A percentile compares a stretch with the other conserved stretches of the same genome.
phyloP scores from a whole-genome alignment of 1,140 invertebrate species.

The Philaenus spumarius region DNA sequence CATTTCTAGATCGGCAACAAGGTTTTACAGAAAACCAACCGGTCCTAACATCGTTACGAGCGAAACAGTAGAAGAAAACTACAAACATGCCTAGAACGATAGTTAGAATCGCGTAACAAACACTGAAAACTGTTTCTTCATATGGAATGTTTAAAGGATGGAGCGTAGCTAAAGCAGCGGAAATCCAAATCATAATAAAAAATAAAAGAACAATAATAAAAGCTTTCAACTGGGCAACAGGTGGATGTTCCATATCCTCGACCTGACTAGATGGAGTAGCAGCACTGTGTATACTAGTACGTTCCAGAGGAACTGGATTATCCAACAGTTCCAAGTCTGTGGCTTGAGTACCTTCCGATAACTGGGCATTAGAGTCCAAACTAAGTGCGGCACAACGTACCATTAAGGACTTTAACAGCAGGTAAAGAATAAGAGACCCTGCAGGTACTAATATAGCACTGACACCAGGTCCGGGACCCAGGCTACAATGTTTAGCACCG shows the following conservation, averaged over 20 bases:
- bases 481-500: constrained; percentile 74
- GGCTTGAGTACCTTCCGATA: constrained; percentile 72
- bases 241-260: constrained; percentile 74
- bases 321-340: constrained; percentile 49
- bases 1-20: constrained; percentile 24
- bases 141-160: constrained; percentile 57
- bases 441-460: constrained; percentile 74
- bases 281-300: constrained; percentile 53
- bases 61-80: constrained; percentile 77
- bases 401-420: constrained; percentile 65
- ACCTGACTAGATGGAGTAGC: constrained; percentile 60
- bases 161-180: constrained; percentile 59
- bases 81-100: constrained; percentile 73
- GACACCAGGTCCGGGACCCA: constrained; percentile 68
- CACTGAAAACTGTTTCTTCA: constrained; percentile 70
- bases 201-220: constrained; percentile 69
- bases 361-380: constrained; percentile 56
- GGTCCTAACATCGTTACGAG: constrained; percentile 69
- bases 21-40: constrained; percentile 57
- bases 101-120: constrained; percentile 63
- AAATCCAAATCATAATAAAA: constrained; percentile 67
- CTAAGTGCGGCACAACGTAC: constrained; percentile 64
- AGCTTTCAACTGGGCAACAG: constrained; percentile 71
- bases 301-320: constrained; percentile 35
- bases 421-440: constrained; percentile 61